Evolutionary conservation across 2,113 vertebrate species (phyloP), one percentile per base, ranked within the genome.

Genomic region (Ceyx margarethae): DNA sequence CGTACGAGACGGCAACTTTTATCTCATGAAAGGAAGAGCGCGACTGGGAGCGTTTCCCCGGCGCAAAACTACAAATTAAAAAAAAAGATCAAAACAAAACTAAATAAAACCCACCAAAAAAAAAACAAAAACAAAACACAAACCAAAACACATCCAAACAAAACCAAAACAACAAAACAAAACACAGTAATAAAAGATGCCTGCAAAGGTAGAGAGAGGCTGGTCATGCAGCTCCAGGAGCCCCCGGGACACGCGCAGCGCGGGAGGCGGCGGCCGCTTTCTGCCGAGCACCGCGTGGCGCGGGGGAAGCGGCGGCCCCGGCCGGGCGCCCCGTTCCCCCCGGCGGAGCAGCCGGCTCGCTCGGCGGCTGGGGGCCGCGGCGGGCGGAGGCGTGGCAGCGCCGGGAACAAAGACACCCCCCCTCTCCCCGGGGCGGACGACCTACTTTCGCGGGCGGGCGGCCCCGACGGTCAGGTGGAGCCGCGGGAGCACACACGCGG

Each of bases 391-490:
- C 60, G 58, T 58, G 68, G 86, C 31, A 11, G 67, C n/a, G 85
- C 69, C 67, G 76, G 42, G 85, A 95, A 95, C 91, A 96, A 96
- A 95, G 93, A 60, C 87, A 35, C 61, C 50, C 76, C 68, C 31
- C 29, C 56, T 58, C 68, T 11, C 50, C 82, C 76, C 45, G 5
- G 76, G 69, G 21, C 64, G 42, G 67, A 43, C 90, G 91, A 92
- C 94, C 94, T 94, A 96, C 81, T 95, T 94, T 94, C 60, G 15
- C 68, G 37, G 71, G 17, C 65, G 33, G 66, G 56, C 90, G 61
- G 81, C 78, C 50, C 60, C 77, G 77, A 33, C 56, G 66, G 76
- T 74, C 89, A 84, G 93, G 89, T 78, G 90, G 69, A 85, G 65
- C 56, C 2, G 33, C 43, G 43, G 69, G 79, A 58, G 74, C n/a